Evolutionary conservation across 2,797 vertebrate species (phyloP).

Genomic region (Cryptoprocta ferox): DNA sequence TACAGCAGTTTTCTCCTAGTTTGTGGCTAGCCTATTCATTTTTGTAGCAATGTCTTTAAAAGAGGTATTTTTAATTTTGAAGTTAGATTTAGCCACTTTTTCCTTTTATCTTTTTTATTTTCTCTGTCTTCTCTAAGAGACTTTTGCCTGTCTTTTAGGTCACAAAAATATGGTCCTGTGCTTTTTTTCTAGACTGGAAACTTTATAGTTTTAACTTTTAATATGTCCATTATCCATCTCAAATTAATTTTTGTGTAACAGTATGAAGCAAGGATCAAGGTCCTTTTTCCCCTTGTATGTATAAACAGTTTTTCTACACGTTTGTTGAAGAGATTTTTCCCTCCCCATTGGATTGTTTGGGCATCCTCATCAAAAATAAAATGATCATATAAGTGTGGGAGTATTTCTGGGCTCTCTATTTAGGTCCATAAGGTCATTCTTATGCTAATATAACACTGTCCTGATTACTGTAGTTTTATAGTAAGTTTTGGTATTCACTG

Average conservation of each 20-base stretch:
- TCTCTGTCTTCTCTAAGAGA: background rate
- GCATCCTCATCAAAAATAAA: background rate
- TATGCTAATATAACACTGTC: background rate
- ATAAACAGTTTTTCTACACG: background rate
- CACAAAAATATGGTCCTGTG: background rate
- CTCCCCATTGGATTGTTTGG: background rate
- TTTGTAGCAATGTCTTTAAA: background rate
- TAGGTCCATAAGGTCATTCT: background rate
- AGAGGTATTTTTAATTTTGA: constrained; percentile 17
- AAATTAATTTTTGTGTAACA: background rate
- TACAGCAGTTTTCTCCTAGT: background rate
- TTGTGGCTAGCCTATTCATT: background rate
- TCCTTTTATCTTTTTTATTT: background rate
- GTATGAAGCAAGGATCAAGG: background rate
- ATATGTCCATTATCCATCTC: background rate
- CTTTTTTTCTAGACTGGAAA: background rate
- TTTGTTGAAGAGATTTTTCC: background rate
- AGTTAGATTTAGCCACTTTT: background rate
- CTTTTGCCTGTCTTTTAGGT: background rate
- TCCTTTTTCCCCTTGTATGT: rapidly evolving
- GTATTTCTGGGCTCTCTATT: background rate
- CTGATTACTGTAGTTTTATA: background rate
- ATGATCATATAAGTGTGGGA: background rate
- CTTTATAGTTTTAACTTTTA: background rate
- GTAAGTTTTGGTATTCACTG: background rate